A percentile compares a stretch with the other conserved stretches of the same genome.
Conservation (phyloP, 2,113 vertebrate species). For the Gallinago undulata region DNA sequence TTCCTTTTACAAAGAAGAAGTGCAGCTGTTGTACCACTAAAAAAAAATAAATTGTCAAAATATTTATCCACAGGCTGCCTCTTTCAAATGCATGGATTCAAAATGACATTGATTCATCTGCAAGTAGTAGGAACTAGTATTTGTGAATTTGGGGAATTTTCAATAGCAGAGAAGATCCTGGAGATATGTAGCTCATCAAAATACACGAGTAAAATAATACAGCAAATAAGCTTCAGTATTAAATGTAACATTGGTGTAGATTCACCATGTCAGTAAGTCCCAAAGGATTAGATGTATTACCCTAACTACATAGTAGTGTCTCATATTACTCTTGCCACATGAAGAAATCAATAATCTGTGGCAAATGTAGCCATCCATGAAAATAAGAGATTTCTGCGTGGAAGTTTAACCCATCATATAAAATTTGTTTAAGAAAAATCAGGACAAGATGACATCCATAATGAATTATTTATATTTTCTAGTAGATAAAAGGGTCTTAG, state of each 20-base stretch:
- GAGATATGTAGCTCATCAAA: slow-evolving; percentile 64
- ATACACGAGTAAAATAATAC: slow-evolving; percentile 55
- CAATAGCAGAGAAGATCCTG: slow-evolving; percentile 40
- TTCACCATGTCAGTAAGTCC: neutral
- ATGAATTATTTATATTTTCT: slow-evolving; percentile 14
- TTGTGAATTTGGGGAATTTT: slow-evolving; percentile 47
- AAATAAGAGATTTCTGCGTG: neutral
- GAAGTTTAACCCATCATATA: slow-evolving; percentile 6
- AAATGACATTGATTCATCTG: neutral
- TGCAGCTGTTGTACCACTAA: neutral
- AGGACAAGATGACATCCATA: neutral
- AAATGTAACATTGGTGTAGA: slow-evolving; percentile 30
- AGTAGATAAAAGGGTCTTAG: neutral
- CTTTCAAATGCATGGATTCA: neutral
- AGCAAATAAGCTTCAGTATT: slow-evolving; percentile 14
- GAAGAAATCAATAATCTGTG: neutral
- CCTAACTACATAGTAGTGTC: neutral
- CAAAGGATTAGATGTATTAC: slow-evolving; percentile 35
- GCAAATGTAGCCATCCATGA: slow-evolving; percentile 16
- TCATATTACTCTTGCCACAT: neutral
- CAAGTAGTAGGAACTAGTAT: neutral
- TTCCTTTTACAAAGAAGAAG: neutral
- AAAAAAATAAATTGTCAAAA: neutral
- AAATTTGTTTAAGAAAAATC: slow-evolving; percentile 14
- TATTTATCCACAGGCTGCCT: neutral